Percentiles rank a stretch among this genome's conserved stretches.
These are phyloP conservation scores for Clupea harengus DNA, from an alignment of 2,113 vertebrate species.

Conservation along the genomic window DNA sequence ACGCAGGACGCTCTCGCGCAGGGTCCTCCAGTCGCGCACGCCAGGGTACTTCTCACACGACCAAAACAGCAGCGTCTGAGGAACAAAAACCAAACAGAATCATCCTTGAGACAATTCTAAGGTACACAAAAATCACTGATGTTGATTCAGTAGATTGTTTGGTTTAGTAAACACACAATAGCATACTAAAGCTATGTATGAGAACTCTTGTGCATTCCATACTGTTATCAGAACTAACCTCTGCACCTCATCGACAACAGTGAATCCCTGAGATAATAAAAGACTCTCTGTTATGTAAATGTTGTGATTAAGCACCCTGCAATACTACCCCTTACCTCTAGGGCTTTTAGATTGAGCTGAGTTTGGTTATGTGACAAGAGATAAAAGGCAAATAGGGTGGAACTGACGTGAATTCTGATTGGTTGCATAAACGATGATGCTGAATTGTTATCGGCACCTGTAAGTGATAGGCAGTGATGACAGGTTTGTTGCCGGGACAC, in stretches of 20 bases:
- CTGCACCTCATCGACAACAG: not conserved
- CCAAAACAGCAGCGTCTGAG: slow-evolving; percentile 80
- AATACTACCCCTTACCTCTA: too few species aligned
- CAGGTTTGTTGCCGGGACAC: slow-evolving; percentile 76
- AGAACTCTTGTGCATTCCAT: too few species aligned
- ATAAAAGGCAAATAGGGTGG: not conserved
- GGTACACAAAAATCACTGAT: not conserved
- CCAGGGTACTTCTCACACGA: slow-evolving; percentile 80
- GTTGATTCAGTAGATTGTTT: not conserved
- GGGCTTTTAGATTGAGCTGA: too few species aligned
- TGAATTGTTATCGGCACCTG: slow-evolving; percentile 64
- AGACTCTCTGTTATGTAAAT: too few species aligned
- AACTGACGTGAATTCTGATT: not conserved
- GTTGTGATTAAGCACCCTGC: too few species aligned
- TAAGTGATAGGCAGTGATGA: slow-evolving; percentile 79
- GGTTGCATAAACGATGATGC: not conserved
- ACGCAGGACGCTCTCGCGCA: slow-evolving; percentile 68
- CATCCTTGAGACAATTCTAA: too few species aligned
- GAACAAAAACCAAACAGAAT: not conserved
- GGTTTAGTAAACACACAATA: not conserved
- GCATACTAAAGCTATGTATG: not conserved
- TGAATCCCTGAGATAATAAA: not conserved
- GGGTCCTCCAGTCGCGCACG: slow-evolving; percentile 71
- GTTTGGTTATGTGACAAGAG: not conserved
- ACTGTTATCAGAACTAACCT: too few species aligned